These are phyloP conservation scores for Nycteola revayana DNA, from an alignment of 2,888 invertebrate genomes.

Conservation along the genomic window DNA sequence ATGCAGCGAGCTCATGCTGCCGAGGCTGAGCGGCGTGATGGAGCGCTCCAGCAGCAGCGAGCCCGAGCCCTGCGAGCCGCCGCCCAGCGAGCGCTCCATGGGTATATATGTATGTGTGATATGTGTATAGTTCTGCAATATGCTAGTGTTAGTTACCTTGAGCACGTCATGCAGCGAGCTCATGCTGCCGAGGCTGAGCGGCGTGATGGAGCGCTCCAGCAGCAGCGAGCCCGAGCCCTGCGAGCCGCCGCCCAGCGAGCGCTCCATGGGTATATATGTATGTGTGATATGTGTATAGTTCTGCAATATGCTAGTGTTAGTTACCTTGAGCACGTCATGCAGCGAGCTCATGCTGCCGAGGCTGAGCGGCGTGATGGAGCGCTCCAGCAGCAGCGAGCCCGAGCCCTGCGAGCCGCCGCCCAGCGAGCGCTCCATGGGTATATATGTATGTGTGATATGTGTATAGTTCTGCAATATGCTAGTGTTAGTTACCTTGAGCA, in stretches of 20 bases:
- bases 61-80: slow-evolving; percentile 89
- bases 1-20: slow-evolving; percentile 89
- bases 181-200: slow-evolving; percentile 89
- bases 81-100: slow-evolving; percentile 82
- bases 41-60: slow-evolving; percentile 83
- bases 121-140: too few species aligned
- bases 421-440: slow-evolving; percentile 73
- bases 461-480: too few species aligned
- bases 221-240: slow-evolving; percentile 86
- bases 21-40: slow-evolving; percentile 86
- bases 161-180: slow-evolving; percentile 88
- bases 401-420: slow-evolving; percentile 89
- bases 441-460: too few species aligned
- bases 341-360: slow-evolving; percentile 90
- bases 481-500: slow-evolving; percentile 77
- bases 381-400: slow-evolving; percentile 84
- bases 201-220: slow-evolving; percentile 83
- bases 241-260: slow-evolving; percentile 86
- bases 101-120: too few species aligned
- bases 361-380: slow-evolving; percentile 85
- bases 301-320: not conserved
- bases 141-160: slow-evolving; percentile 61
- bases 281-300: too few species aligned
- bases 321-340: slow-evolving; percentile 86
- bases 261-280: too few species aligned